Evolutionary conservation across 2,888 invertebrate species (phyloP).

Genomic region (Metacarcinus magister): DNA sequence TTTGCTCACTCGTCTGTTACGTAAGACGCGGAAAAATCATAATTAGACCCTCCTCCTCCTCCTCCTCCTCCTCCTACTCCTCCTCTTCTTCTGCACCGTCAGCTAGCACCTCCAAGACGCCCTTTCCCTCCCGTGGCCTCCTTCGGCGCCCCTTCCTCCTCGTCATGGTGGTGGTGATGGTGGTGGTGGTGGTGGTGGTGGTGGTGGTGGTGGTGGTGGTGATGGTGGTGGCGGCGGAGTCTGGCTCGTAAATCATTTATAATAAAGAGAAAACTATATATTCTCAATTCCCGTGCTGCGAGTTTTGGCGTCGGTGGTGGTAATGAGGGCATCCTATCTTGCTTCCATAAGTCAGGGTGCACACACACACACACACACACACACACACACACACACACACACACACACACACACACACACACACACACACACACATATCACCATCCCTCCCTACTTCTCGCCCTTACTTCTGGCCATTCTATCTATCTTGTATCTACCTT

Average conservation of each 20-base stretch:
- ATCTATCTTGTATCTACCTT: neutral
- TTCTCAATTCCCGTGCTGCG: neutral
- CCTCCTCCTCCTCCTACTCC: neutral
- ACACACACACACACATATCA: neutral
- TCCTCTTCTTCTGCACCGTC: neutral
- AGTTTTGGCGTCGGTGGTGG: neutral
- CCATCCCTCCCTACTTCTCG: neutral
- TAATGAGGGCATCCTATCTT: slow-evolving; percentile 8
- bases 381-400: slow-evolving; percentile 11
- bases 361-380: slow-evolving; percentile 22
- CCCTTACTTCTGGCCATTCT: neutral
- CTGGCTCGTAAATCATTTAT: neutral
- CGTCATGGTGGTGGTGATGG: neutral
- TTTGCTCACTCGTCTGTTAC: neutral
- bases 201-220: neutral
- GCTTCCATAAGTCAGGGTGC: neutral
- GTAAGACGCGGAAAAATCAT: neutral
- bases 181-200: slow-evolving; percentile 33
- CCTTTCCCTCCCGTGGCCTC: neutral
- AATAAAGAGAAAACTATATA: neutral
- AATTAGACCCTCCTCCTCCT: neutral
- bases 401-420: neutral
- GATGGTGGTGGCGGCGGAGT: neutral
- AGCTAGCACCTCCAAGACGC: too few species aligned
- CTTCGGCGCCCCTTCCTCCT: too few species aligned